Base-by-base conservation (phyloP, 2,113 vertebrate genomes). In the Catagonus wagneri region DNA sequence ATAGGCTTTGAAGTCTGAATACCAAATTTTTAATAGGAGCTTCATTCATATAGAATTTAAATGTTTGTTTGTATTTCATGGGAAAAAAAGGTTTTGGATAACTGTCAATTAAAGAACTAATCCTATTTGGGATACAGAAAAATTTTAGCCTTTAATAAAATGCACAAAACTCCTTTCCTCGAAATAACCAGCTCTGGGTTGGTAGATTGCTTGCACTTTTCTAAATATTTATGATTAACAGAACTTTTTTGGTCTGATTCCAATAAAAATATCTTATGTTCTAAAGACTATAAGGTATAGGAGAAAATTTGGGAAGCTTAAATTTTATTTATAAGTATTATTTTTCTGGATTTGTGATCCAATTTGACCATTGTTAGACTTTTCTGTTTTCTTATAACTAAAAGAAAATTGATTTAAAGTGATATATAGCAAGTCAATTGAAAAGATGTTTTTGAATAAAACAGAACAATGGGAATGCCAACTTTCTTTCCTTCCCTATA, bases 361-460 rank as follows among this genome's bases (percentile, higher is more conserved):
- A 96, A 54, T 90, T 94, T 19, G n/a, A 88, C 96, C 83, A 96
- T 90, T 97, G 83, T 97, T 96, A 93, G 89, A 66, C 19, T 72
- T 91, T 94, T 76, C 78, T 60, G 19, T 81, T 90, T 96, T 94
- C 85, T 95, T 90, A 68, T 78, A 76, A 94, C 91, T 94, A 94
- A 97, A 91, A 91, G 83, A 95, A 97, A 94, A 97, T 54, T 94
- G 54, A 58, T 90, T 97, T 96, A 72, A 93, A 97, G 95, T 93
- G 61, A 87, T 69, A 93, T 72, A 94, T 56, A 97, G 83, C 78
- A 89, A 97, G 96, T 89, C 91, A 95, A 95, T 92, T 94, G 96
- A 96, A 93, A 96, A 98, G 96, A 88, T 83, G 90, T 84, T 94
- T 96, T 92, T 90, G 86, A 75, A 96, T 96, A 93, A 89, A 96